phyloP scores from a whole-genome alignment of 2,113 vertebrate genomes.

The Phodopus roborovskii region DNA sequence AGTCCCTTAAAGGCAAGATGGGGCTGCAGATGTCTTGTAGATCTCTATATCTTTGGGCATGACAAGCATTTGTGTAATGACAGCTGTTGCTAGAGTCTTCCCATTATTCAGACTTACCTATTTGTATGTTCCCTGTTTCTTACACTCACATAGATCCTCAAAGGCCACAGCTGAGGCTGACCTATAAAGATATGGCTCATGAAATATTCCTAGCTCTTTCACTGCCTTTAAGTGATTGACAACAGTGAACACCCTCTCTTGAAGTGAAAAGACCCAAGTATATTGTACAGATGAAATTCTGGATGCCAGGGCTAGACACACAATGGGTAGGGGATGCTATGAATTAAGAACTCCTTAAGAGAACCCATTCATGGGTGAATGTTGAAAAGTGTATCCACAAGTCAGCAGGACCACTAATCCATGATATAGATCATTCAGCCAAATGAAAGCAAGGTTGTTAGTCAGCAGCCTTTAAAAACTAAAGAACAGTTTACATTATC shows the following conservation, averaged over 20 bases:
- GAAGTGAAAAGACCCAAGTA: neutral
- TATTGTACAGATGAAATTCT: neutral
- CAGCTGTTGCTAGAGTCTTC: neutral
- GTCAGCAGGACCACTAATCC: neutral
- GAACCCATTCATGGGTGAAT: neutral
- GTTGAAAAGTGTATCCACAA: neutral
- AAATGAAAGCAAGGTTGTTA: constrained; percentile 1
- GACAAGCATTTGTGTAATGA: neutral
- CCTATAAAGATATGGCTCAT: neutral
- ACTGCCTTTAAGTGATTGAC: constrained; percentile 8
- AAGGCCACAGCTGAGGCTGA: neutral
- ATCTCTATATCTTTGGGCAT: neutral
- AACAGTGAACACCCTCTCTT: neutral
- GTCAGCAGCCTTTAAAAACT: neutral
- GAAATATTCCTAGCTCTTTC: neutral
- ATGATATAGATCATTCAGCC: neutral
- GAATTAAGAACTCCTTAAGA: neutral
- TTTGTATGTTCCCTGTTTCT: neutral
- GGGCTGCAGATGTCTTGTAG: neutral
- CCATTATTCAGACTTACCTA: constrained; percentile 44
- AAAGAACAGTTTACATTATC: neutral
- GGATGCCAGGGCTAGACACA: neutral
- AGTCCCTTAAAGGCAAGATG: neutral
- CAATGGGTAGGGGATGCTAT: neutral
- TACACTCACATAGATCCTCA: neutral